A percentile compares a stretch with the other conserved stretches of the same genome.
Conservation (phyloP, 1,140 invertebrate species). For the Calycopis cecrops region DNA sequence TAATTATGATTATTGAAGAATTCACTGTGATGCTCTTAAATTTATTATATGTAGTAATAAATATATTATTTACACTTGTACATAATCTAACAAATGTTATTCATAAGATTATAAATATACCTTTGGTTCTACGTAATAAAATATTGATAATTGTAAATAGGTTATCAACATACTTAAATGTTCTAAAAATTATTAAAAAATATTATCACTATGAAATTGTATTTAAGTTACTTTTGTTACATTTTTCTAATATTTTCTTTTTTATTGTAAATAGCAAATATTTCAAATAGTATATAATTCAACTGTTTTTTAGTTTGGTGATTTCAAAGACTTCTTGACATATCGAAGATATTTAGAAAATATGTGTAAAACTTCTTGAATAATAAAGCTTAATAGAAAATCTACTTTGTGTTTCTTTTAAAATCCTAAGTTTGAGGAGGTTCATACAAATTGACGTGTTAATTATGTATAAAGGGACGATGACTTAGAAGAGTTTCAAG, state of each 20-base stretch:
- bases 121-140: background rate
- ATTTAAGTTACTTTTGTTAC: no score
- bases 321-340: slow-evolving; percentile 63
- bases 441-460: no score
- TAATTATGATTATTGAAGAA: slow-evolving; percentile 45
- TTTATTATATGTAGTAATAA: slow-evolving; percentile 52
- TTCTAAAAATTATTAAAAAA: no score
- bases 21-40: slow-evolving; percentile 68
- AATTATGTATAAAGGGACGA: no score
- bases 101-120: slow-evolving; percentile 17
- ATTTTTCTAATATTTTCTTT: no score
- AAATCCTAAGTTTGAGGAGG: background rate
- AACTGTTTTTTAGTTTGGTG: slow-evolving; percentile 24
- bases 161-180: no score
- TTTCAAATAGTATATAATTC: background rate
- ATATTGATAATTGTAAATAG: background rate
- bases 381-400: slow-evolving; percentile 67
- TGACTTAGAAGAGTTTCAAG: no score
- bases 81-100: slow-evolving; percentile 32
- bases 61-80: slow-evolving; percentile 36
- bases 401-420: slow-evolving; percentile 20
- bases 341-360: slow-evolving; percentile 62
- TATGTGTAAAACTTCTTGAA: slow-evolving; percentile 61
- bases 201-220: no score
- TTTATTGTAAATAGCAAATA: no score